Evolutionary conservation across 1,140 invertebrate species (phyloP), one percentile per base, ranked within the genome.

Genomic region (Drosophila dunni): DNA sequence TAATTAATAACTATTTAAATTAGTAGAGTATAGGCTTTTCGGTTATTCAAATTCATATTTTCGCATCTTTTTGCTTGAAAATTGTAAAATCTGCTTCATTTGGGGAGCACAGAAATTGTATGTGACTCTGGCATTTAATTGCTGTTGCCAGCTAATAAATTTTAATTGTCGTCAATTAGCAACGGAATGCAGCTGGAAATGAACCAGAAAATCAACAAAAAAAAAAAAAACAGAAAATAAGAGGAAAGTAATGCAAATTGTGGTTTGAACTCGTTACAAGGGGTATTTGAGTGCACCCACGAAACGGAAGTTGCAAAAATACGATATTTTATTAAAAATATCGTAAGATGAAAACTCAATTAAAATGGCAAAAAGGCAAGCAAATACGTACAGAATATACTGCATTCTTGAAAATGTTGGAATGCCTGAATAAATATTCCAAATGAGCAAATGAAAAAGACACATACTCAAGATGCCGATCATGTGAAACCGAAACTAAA

Each of bases 161-260:
- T 91, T 91, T 91, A 91, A 91, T 91, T 91, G 88, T 84, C 78
- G 58, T 86, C 83, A 90, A 90, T 90, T 90, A 90, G 86, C 72
- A 56, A 77, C 73, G 78, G 86, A 90, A 86, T 90, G 86, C 82
- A 78, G 77, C 38, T 72, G 75, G 71, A 76, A 81, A 89, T 77
- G 60, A 50, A 44, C 38, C 15, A 56, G 15, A 44, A 60, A 64
- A 63, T 38, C 42, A 10, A 33, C 11, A 38, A 8, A 13, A 56
- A 33, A 60, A 38, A 34, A 34, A 10, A 60, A 11, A 56, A 33
- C 46, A 38, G 34, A 24, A 13, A 54, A 38, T 9, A 33, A 50
- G 9, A 58, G 24, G 11, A 69, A 20, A 44, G 40, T 66, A 74
- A 69, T 77, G 71, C 65, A 62, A 73, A 78, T 79, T 79, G 58